Base-by-base conservation (phyloP, 2,797 vertebrate species). In the Chaetodon trifasciatus region DNA sequence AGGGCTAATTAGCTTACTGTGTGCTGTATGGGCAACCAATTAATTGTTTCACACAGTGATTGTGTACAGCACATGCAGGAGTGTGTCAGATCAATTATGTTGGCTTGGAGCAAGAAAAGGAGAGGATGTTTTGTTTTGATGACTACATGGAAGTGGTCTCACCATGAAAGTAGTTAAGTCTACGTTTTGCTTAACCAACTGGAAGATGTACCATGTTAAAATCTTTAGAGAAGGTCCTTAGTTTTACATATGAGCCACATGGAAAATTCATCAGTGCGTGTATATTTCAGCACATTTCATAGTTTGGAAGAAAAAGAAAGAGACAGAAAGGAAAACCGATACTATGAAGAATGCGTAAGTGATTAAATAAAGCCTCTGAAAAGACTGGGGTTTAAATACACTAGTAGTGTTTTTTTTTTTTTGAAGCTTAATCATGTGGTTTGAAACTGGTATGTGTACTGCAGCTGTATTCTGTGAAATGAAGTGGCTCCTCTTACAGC, bases 1-100 rank as follows among this genome's bases (percentile, higher is more conserved):
- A 64, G 35, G 72, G 32, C 78, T 88, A 90, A 93, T 93, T 90
- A 87, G 35, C 71, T 65, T 23, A 42, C 46, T 65, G 15, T 81
- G 40, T 74, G 68, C 69, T 86, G 70, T 76, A 61, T 55, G 61
- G 62, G 63, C 57, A 78, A 40, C 70, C 56, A 83, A 79, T 89
- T 83, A 82, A 76, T 87, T 86, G 55, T 80, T 83, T 90, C 71
- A 81, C 77, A 66, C 52, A 19, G 35, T 24, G 32, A 74, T 78
- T 76, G 69, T 73, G 44, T 72, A 46, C 10, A 66, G 82, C 66
- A 79, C 60, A 79, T 50, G 53, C n/a, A 42, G 28, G 40, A 69
- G 13, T 42, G 44, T 78, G 70, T 76, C 44, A 55, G 62, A 76
- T 87, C 69, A 76, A 47, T 66, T 66, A 49, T 10, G 3, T 35